Evolutionary conservation across 2,113 vertebrate genomes (phyloP), one percentile per base, ranked within the genome.

Genomic region (Neodon shergylaensis): DNA sequence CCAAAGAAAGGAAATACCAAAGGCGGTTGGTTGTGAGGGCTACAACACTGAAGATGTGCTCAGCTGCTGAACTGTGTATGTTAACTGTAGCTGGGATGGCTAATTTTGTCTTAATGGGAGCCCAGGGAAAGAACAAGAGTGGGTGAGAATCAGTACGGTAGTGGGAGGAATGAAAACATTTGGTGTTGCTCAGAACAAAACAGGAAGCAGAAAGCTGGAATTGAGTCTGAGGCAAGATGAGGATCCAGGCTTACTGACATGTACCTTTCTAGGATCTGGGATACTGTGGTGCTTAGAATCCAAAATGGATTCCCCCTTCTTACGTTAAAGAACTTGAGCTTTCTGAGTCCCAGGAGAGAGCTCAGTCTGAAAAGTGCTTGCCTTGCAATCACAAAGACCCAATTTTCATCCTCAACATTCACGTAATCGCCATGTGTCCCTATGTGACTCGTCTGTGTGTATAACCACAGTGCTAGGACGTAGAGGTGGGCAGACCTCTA

Each of bases 221-320:
- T 22, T 21, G 14, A 70, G 63, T 8, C 68, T 19, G 33, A 3
- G 66, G 54, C 28, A 47, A 61, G 66, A 74, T 49, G 1, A 76
- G 31, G 11, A 16, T 3, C 47, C 66, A 21, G 47, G 14, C 24
- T 89, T 79, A 26, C 42, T 12, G 52, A 68, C 26, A 4, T 4
- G 39, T 0, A 0, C 42, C 58, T 0, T 14, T 68, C 47, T 49
- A 36, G 36, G 47, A 87, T 19, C 44, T 21, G 14, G 22, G 5
- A 9, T 42, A 26, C 4, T 19, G 7, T 0, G 19, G 36, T 10
- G 21, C 5, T 86, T 42, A 78, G 77, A 63, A 0, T 16, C 17
- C 78, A 61, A 28, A 54, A 49, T 49, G 14, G 16, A 0, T 2
- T 74, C 39, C 22, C 39, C 39, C 26, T 4, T 10, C 0, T 52